Evolutionary conservation across 2,888 invertebrate genomes (phyloP), one percentile per base, ranked within the genome.

Genomic region (Brachyptera putata): DNA sequence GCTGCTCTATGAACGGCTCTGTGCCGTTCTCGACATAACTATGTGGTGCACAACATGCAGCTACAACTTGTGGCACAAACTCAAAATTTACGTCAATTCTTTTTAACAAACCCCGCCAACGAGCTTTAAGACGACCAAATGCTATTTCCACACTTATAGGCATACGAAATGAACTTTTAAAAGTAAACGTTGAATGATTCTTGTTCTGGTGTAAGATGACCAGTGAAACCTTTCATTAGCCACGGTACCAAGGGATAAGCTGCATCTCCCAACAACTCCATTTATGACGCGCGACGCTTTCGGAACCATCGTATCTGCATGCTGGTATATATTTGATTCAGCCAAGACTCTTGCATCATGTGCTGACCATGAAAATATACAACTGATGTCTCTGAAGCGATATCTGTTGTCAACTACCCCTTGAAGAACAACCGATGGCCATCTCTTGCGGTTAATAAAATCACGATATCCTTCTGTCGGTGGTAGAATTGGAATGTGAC

Each of bases 121-220:
- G 57, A 9, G 63, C 67, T 63, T 69, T 70, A 13, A 69, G 57
- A 46, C 67, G 64, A 21, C 67, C 68, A 64, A 71, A 71, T 16
- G 69, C 67, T 18, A 67, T 65, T 67, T 70, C 69, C 1, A 69
- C 67, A 14, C 50, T 58, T 7, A 68, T n/a, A n/a, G n/a, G n/a
- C n/a, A n/a, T 62, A 22, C 66, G 50, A 34, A 24, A n/a, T n/a
- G 49, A 49, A 57, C 58, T 66, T 22, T n/a, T n/a, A n/a, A n/a
- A 63, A 43, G 37, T 66, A 65, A 7, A 57, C 58, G 39, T 66
- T 67, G 57, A 66, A 67, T 36, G 62, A 63, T 26, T 67, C 63
- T 64, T 66, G 59, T 36, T 63, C 59, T 11, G 64, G 56, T 11
- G 64, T 62, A 21, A 60, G 18, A 24, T 22, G 50, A 34, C 62